These are phyloP conservation scores for Drosophila neotestacea DNA, from an alignment of 2,888 invertebrate genomes.

Conservation along the genomic window DNA sequence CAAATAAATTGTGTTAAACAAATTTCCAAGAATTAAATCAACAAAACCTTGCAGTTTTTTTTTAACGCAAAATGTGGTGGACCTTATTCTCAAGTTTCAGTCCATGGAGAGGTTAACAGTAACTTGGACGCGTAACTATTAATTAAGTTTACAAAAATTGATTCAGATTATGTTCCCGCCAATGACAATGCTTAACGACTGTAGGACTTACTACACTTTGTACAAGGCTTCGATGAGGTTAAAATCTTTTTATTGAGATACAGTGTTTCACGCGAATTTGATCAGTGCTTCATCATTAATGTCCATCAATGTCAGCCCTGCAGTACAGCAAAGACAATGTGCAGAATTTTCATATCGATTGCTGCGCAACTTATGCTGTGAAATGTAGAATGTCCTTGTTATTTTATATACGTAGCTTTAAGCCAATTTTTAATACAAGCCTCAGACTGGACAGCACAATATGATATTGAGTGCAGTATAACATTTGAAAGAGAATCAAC, in stretches of 20 bases:
- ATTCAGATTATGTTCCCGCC: too few relatives aligned
- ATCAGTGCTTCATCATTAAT: neutral
- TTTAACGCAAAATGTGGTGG: neutral
- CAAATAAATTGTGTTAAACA: neutral
- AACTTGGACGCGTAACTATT: too few relatives aligned
- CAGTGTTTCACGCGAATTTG: neutral
- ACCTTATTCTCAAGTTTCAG: neutral
- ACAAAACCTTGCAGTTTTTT: too few relatives aligned
- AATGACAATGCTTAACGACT: neutral
- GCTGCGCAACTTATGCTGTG: conserved; percentile 53
- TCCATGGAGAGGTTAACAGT: too few relatives aligned
- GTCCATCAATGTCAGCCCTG: conserved; percentile 41
- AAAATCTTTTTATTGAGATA: too few relatives aligned
- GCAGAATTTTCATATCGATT: neutral
- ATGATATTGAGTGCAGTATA: too few relatives aligned
- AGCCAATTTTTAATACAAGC: conserved; percentile 23
- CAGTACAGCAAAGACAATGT: neutral
- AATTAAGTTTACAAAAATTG: too few relatives aligned
- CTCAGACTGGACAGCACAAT: conserved; percentile 45
- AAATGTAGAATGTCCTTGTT: conserved; percentile 28
- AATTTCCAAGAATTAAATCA: neutral
- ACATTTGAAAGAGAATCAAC: too few relatives aligned
- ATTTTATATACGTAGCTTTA: too few relatives aligned
- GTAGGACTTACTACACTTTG: too few relatives aligned
- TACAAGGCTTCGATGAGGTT: neutral